Evolutionary conservation across 2,888 invertebrate species (phyloP).

Genomic region (Drosophila niveifrons): DNA sequence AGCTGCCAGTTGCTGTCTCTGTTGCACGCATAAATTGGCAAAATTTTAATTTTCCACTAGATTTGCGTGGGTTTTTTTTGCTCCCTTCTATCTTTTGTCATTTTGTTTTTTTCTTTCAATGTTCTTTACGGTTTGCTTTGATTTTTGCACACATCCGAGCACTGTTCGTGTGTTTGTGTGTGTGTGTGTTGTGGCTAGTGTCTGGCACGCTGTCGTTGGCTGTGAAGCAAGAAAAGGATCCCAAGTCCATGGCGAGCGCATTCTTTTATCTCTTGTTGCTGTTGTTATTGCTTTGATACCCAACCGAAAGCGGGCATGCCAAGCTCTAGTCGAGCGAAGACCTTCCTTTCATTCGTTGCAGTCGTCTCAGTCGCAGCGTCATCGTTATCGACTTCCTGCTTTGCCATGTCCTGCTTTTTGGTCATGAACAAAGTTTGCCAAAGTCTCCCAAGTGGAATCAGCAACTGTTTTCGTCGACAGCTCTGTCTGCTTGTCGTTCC

Average conservation of each 20-base stretch:
- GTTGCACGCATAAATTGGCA: not conserved
- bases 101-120: not conserved
- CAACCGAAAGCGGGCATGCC: not conserved
- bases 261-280: slow-evolving; percentile 2
- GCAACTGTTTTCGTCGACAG: slow-evolving; percentile 9
- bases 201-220: not conserved
- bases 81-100: not conserved
- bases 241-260: not conserved
- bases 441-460: slow-evolving; percentile 15
- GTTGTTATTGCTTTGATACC: not conserved
- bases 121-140: not conserved
- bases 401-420: not conserved
- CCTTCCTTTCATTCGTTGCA: not conserved
- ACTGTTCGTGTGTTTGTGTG: not conserved
- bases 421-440: slow-evolving; percentile 4
- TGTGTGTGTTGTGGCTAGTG: not conserved
- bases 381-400: slow-evolving; percentile 13
- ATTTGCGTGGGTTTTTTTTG: slow-evolving; percentile 44
- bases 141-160: not conserved
- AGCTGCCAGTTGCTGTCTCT: not conserved
- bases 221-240: not conserved
- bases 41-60: slow-evolving; percentile 55
- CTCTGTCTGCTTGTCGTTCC: slow-evolving; percentile 3
- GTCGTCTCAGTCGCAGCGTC: not conserved
- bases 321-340: not conserved